Conservation (phyloP, 1,140 invertebrate genomes). For the Drosophila pectinifera region DNA sequence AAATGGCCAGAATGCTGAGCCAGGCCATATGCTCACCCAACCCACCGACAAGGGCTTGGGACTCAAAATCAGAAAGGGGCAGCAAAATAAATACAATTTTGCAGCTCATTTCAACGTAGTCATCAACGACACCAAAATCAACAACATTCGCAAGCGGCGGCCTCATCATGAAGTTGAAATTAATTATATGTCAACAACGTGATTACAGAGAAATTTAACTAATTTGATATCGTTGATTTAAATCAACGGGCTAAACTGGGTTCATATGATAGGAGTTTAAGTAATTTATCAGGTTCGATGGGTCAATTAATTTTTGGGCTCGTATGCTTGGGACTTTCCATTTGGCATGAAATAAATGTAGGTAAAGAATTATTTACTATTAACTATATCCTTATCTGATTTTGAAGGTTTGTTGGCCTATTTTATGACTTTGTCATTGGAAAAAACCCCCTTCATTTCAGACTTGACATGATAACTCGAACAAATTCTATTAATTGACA, state of each 20-base stretch:
- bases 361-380: no score
- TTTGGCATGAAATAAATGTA: neutral
- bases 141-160: conserved; percentile 24
- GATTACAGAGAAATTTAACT: conserved; percentile 51
- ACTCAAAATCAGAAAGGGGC: conserved; percentile 19
- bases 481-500: conserved; percentile 9
- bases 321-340: conserved; percentile 19
- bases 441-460: neutral
- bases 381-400: no score
- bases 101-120: conserved; percentile 39
- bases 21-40: conserved; percentile 6
- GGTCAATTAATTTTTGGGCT: conserved; percentile 21
- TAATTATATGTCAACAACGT: conserved; percentile 64
- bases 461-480: conserved; percentile 1
- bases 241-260: neutral
- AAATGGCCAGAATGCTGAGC: conserved; percentile 54
- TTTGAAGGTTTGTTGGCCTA: conserved; percentile 9
- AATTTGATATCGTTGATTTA: conserved; percentile 35
- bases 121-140: conserved; percentile 46
- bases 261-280: conserved; percentile 28
- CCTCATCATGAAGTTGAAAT: conserved; percentile 56
- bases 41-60: conserved; percentile 7
- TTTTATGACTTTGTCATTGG: conserved; percentile 11
- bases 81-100: conserved; percentile 44
- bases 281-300: conserved; percentile 40